These are phyloP conservation scores for Oscheius sp. DNA, from an alignment of 2,888 invertebrate genomes.

Conservation along the genomic window DNA sequence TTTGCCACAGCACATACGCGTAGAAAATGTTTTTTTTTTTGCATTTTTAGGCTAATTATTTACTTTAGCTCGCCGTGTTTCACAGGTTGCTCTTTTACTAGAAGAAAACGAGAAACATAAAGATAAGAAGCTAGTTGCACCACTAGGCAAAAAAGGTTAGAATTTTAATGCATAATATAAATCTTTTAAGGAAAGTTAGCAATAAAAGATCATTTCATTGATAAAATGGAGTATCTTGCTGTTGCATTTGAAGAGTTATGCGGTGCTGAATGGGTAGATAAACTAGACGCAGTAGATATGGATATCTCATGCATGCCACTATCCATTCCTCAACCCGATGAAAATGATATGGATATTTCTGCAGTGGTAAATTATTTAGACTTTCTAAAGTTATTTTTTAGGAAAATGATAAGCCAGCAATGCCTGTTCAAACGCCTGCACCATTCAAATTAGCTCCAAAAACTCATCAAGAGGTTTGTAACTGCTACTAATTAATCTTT, in stretches of 20 bases:
- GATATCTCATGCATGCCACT: conserved; percentile 5
- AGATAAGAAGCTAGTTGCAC: background rate
- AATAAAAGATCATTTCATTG: conserved; percentile 7
- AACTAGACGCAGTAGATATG: background rate
- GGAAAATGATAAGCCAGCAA: background rate
- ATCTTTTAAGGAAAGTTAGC: background rate
- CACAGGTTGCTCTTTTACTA: conserved; percentile 8
- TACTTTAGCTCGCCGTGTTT: conserved; percentile 9
- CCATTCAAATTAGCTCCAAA: background rate
- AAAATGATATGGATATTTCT: background rate
- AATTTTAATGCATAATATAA: background rate
- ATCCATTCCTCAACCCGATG: background rate
- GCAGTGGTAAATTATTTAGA: background rate
- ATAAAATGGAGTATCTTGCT: background rate
- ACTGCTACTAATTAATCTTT: too few relatives aligned
- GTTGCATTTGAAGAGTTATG: background rate
- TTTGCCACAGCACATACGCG: background rate
- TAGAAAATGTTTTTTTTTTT: background rate
- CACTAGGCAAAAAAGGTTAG: background rate
- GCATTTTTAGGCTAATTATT: background rate
- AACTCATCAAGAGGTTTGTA: background rate
- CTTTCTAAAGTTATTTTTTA: background rate
- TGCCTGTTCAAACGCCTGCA: too few relatives aligned
- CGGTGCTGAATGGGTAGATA: background rate
- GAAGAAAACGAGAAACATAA: background rate